A percentile compares a stretch with the other conserved stretches of the same genome.
phyloP scores from a whole-genome alignment of 1,140 invertebrate genomes.

The Steinernema khuongi region DNA sequence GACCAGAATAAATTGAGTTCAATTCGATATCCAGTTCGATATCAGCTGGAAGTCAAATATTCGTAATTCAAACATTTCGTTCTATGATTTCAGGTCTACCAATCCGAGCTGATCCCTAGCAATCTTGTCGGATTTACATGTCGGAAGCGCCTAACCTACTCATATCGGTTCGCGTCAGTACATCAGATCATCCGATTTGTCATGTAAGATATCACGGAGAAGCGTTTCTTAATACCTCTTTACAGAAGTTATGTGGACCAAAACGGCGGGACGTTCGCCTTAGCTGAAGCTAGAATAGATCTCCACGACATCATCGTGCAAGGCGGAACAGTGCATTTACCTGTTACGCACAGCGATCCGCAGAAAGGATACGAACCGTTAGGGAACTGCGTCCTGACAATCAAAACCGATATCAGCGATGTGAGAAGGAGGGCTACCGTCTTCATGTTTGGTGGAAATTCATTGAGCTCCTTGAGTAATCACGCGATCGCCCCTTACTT shows the following conservation, averaged over 20 bases:
- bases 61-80: too few relatives aligned
- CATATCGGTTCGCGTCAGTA: not conserved
- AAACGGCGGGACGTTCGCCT: not conserved
- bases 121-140: not conserved
- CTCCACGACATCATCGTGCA: not conserved
- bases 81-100: not conserved
- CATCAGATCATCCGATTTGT: not conserved
- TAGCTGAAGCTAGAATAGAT: not conserved
- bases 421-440: not conserved
- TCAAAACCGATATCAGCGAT: not conserved
- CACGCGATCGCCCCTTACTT: conserved; percentile 37
- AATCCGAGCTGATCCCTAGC: not conserved
- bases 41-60: too few relatives aligned
- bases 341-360: not conserved
- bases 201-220: not conserved
- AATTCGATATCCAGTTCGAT: not conserved
- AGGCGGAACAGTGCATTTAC: not conserved
- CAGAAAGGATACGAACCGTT: not conserved
- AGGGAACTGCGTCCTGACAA: not conserved
- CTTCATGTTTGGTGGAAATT: not conserved
- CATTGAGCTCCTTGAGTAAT: not conserved
- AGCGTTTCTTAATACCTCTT: not conserved
- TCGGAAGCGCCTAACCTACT: not conserved
- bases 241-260: not conserved
- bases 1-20: not conserved